These are phyloP conservation scores for Rhyacichthys aspro DNA, from an alignment of 2,797 vertebrate species.

Conservation along the genomic window DNA sequence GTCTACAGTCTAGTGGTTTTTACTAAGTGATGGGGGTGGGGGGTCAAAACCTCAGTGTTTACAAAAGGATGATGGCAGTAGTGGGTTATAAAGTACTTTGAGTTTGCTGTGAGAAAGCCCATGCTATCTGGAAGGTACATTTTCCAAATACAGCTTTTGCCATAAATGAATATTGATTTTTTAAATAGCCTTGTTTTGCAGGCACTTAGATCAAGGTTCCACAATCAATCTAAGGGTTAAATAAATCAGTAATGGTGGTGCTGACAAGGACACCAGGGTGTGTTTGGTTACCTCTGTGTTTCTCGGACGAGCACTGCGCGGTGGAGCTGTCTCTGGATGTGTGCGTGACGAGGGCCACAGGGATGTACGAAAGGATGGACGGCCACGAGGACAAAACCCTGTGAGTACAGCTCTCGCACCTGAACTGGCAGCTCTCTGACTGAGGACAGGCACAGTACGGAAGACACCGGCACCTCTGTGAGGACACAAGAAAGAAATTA, in stretches of 20 bases:
- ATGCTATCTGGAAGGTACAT: not conserved
- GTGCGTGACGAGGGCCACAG: conserved; percentile 83
- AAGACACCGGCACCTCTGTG: conserved; percentile 87
- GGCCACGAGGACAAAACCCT: conserved; percentile 89
- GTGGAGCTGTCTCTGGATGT: conserved; percentile 90
- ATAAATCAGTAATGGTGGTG: not conserved
- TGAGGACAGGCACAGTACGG: conserved; percentile 89
- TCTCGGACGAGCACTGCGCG: conserved; percentile 91
- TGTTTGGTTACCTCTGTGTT: conserved; percentile 67
- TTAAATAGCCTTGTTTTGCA: conserved; percentile 10
- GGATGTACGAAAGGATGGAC: conserved; percentile 94
- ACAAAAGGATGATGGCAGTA: no score
- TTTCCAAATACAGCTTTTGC: conserved; percentile 9
- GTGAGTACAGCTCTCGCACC: conserved; percentile 90
- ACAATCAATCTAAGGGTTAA: conserved; percentile 7
- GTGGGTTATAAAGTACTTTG: not conserved
- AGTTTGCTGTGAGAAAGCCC: conserved; percentile 1
- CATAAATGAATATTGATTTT: conserved; percentile 16
- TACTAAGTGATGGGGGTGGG: no score
- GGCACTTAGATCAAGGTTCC: conserved; percentile 1
- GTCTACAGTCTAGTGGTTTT: no score
- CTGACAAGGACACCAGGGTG: not conserved
- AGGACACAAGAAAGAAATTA: conserved; percentile 20
- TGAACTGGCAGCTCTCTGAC: conserved; percentile 89
- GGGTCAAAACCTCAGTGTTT: no score